phyloP scores from a whole-genome alignment of 35 echinoderm and acorn worm genomes.

The Diadema setosum region DNA sequence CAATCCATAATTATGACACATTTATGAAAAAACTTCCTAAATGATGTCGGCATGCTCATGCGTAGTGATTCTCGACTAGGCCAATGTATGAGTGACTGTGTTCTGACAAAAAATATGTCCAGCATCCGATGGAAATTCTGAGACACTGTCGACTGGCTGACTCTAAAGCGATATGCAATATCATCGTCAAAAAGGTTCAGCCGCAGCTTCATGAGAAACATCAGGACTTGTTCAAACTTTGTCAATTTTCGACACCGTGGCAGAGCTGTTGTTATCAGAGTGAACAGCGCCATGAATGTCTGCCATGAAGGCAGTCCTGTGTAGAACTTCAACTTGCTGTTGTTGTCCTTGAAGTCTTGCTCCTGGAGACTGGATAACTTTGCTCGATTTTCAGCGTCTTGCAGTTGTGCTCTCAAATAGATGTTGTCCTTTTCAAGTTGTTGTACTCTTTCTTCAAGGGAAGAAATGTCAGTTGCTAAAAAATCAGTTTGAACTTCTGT shows the following conservation, averaged over 20 bases:
- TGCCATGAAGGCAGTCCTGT: not conserved
- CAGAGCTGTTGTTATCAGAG: not conserved
- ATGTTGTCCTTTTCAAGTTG: not conserved
- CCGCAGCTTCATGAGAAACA: conserved; percentile 18
- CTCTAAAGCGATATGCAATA: not conserved
- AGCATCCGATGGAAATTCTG: not conserved
- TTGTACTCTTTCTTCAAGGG: not conserved
- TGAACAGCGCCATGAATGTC: not conserved
- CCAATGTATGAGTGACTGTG: not conserved
- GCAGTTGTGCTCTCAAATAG: not conserved
- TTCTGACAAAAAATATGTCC: not conserved
- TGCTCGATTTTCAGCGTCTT: not conserved
- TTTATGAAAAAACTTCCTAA: conserved; percentile 27
- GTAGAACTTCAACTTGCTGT: not conserved
- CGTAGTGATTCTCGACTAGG: conserved; percentile 24
- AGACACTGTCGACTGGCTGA: not conserved
- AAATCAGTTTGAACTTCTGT: not conserved
- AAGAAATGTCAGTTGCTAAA: not conserved
- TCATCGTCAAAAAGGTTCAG: conserved; percentile 6
- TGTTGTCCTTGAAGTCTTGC: not conserved
- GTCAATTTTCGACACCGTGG: not conserved
- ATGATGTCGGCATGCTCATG: conserved; percentile 42
- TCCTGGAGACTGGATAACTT: not conserved
- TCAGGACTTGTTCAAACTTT: not conserved
- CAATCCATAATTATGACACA: conserved; percentile 61